Conservation (phyloP, 2,113 vertebrate species). For the Petrocephalus microphthalmus region DNA sequence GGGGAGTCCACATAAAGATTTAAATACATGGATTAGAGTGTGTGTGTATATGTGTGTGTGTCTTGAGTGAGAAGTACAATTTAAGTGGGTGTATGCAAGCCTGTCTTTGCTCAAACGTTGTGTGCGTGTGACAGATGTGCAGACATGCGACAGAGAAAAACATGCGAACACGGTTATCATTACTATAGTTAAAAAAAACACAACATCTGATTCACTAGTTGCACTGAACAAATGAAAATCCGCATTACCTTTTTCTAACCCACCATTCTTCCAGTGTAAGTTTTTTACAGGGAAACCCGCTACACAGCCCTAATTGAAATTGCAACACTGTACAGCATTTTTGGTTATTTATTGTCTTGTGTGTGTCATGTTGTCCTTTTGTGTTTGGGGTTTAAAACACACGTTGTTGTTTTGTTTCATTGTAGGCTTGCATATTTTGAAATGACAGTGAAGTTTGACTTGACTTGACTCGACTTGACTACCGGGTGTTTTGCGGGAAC, state of each 20-base stretch:
- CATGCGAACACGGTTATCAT: neutral
- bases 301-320: neutral
- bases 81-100: too few species aligned
- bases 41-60: neutral
- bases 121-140: neutral
- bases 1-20: too few species aligned
- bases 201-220: neutral
- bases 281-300: neutral
- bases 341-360: neutral
- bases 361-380: neutral
- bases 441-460: neutral
- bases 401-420: neutral
- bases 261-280: neutral
- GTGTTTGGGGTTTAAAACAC: too few species aligned
- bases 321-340: neutral
- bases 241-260: neutral
- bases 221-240: neutral
- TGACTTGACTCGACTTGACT: neutral
- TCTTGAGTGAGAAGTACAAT: neutral
- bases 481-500: neutral
- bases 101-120: neutral
- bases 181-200: neutral
- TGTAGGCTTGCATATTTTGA: neutral
- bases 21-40: neutral
- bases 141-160: neutral